Base-by-base conservation (phyloP, 2,888 invertebrate genomes). In the Hemicrepidius hirtus region DNA sequence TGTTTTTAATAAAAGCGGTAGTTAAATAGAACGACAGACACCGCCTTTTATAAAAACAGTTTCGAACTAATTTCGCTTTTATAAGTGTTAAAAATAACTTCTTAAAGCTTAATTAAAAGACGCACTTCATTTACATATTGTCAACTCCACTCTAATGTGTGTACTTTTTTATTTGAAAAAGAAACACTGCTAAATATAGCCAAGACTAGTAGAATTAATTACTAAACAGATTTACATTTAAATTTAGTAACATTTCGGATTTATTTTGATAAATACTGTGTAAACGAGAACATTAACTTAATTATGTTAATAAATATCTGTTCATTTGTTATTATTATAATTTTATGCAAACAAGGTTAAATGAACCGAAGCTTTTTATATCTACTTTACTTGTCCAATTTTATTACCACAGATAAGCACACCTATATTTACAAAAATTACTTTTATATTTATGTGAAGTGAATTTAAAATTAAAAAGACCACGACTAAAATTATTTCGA, bases 21-120 rank as follows among this genome's bases (percentile, higher is more conserved):
- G 50, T 50, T 21, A 35, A 64, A 64, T 13, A 49, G 21, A 16
- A 13, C 41, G 28, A 21, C n/a, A 63, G 46, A 32, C 21, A 13
- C 37, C 37, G 37, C n/a, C 50, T 40, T 40, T 65, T 18, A 20
- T 37, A 65, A 65, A 50, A 65, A 65, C 18, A 46, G 64, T 18
- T 37, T 65, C 37, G 50, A 21, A 7, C 49, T 18, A 62, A 50
- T 65, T 65, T 65, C 64, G 20, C 64, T 50, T 65, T 53, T 65
- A 50, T 53, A 53, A 53, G 64, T 65, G 35, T 65, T 53, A 49
- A 53, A 55, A 66, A 66, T 66, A 66, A 66, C 32, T 55, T 24
- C 65, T 41, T 66, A 44, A 55, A 53, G 28, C 55, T 53, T 66
- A 65, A 65, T 65, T 66, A 66, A 53, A 50, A 65, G 63, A 44